Base-by-base conservation (phyloP, 2,113 vertebrate genomes). In the Lucifuga dentata region DNA sequence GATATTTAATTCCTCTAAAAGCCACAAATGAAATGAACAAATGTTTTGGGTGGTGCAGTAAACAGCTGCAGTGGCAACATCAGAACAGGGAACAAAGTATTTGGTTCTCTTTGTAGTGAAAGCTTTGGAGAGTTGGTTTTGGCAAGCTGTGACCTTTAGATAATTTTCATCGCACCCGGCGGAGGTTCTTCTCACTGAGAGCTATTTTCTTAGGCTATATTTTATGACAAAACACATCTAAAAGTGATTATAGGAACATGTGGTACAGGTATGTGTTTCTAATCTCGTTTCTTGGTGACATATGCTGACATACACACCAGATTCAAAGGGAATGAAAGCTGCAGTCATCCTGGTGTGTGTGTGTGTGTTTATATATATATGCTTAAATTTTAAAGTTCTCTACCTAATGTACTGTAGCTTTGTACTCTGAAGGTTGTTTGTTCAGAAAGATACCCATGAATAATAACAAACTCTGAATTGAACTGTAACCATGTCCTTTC, bases 1-100 rank as follows among this genome's bases (percentile, higher is more conserved):
- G 78, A 84, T 85, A 78, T 84, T 89, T 90, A 77, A 66, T 69
- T 87, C 65, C 32, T 77, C 38, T 79, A 80, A 86, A 83, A 84
- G 76, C 67, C 84, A 85, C 75, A 84, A 88, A 89, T 76, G 59
- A 80, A 85, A 81, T 76, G 63, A 88, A 85, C 76, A 86, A 90
- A 89, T 86, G 82, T 85, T 76, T 75, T 67, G 55, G 57, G 53
- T 72, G 70, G 24, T 50, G 62, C 52, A 70, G 63, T 67, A 78
- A 89, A 88, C 68, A 81, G 67, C 8, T 11, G 71, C 16, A 35
- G 49, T 55, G 44, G 48, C 7, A 13, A 46, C 60, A 58, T 55
- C 39, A 43, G 39, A n/a, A n/a, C n/a, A n/a, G n/a, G n/a, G 12
- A 40, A n/a, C 10, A 4, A 45, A 20, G 19, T 5, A 45, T 6